Evolutionary conservation across 1,140 invertebrate genomes (phyloP).

Genomic region (Lasioglossum albipes): DNA sequence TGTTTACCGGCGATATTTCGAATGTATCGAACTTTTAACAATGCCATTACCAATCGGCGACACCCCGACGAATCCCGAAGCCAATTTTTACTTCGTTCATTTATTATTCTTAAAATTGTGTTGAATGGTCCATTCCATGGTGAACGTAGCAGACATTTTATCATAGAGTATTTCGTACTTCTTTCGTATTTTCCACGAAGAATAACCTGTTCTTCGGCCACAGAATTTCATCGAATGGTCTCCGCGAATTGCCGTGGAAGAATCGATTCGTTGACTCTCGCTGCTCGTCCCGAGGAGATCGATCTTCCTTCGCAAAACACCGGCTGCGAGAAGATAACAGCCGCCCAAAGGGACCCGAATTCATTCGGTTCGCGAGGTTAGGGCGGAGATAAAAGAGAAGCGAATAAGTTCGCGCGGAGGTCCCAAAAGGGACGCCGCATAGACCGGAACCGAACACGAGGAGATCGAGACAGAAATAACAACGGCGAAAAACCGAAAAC

Average conservation of each 20-base stretch:
- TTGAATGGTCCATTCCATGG: too few relatives aligned
- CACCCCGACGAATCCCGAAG: too few relatives aligned
- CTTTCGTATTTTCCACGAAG: too few relatives aligned
- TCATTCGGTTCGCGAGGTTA: constrained; percentile 29
- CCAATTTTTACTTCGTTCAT: too few relatives aligned
- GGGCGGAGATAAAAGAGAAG: not conserved
- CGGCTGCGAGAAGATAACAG: constrained; percentile 43
- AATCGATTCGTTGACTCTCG: not conserved
- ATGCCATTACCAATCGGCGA: too few relatives aligned
- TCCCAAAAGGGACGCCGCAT: constrained; percentile 20
- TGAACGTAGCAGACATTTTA: too few relatives aligned
- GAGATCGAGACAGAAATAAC: not conserved
- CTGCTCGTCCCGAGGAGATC: not conserved
- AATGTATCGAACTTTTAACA: not conserved
- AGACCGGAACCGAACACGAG: not conserved
- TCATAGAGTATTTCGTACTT: too few relatives aligned
- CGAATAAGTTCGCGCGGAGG: constrained; percentile 42
- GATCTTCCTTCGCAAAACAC: constrained; percentile 20
- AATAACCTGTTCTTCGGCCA: not conserved
- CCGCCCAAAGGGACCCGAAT: constrained; percentile 57
- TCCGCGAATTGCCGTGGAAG: not conserved
- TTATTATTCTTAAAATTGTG: too few relatives aligned
- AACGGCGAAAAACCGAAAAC: not conserved
- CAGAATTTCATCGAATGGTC: too few relatives aligned
- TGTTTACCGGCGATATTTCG: not conserved